phyloP scores from a whole-genome alignment of 2,888 invertebrate species.

The Drosophila quinaria region DNA sequence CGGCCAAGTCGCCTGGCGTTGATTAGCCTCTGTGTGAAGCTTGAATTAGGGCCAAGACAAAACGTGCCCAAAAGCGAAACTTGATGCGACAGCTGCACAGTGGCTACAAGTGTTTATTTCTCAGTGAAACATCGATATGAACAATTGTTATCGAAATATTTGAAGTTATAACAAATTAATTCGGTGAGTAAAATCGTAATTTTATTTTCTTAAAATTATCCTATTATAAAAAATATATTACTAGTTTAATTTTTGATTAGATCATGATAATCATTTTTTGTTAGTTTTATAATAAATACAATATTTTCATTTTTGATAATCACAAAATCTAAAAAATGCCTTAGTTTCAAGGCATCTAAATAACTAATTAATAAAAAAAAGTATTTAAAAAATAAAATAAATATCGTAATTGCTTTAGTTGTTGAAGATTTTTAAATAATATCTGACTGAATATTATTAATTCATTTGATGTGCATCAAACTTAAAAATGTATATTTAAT shows the following conservation, averaged over 20 bases:
- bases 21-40: constrained; percentile 78
- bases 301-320: too few species aligned
- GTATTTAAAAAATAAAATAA: too few species aligned
- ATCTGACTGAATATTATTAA: neutral
- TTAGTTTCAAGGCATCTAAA: too few species aligned
- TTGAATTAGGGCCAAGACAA: constrained; percentile 79
- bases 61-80: constrained; percentile 80
- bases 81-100: constrained; percentile 64
- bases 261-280: too few species aligned
- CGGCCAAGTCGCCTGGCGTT: constrained; percentile 80
- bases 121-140: neutral
- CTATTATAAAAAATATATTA: too few species aligned
- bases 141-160: neutral
- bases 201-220: too few species aligned
- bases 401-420: too few species aligned
- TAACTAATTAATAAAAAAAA: too few species aligned
- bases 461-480: neutral
- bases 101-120: constrained; percentile 5
- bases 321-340: too few species aligned
- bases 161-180: neutral
- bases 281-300: too few species aligned
- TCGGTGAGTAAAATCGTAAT: too few species aligned
- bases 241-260: too few species aligned
- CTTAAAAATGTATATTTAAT: neutral
- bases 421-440: neutral